Percentiles rank a stretch among this genome's conserved stretches.
phyloP scores from a whole-genome alignment of 2,888 invertebrate genomes.

The Pecten maximus region DNA sequence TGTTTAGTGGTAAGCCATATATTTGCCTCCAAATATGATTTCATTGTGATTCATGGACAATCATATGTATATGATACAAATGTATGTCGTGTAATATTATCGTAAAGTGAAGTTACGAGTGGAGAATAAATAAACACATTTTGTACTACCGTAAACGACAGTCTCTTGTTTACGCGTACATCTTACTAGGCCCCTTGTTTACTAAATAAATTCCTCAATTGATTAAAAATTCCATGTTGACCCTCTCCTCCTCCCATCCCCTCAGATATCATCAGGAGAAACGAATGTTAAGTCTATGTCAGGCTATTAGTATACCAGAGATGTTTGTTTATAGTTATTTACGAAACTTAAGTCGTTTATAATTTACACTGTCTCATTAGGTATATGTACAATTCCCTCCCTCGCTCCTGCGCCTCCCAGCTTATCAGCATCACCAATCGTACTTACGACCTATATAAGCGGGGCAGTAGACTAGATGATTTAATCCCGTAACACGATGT shows the following conservation, averaged over 20 bases:
- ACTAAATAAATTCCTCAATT: not conserved
- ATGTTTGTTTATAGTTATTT: constrained; percentile 19
- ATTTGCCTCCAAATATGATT: too few species aligned
- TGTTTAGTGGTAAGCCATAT: too few species aligned
- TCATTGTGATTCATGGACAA: too few species aligned
- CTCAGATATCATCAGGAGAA: not conserved
- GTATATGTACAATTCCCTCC: not conserved
- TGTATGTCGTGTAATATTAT: too few species aligned
- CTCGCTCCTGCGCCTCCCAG: not conserved
- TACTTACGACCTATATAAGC: constrained; percentile 17
- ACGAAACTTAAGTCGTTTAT: constrained; percentile 1
- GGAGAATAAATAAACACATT: too few species aligned
- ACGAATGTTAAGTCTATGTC: not conserved
- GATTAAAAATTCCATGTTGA: not conserved
- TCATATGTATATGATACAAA: too few species aligned
- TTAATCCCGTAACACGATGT: not conserved
- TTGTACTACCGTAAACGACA: too few species aligned
- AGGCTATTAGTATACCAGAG: not conserved
- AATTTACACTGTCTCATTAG: constrained; percentile 1
- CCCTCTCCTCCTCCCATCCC: not conserved
- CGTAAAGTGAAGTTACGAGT: too few species aligned
- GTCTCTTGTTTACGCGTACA: not conserved
- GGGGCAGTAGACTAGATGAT: not conserved
- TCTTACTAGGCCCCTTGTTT: not conserved
- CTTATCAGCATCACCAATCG: constrained; percentile 14